Evolutionary conservation across 2,797 vertebrate species (phyloP).

Genomic region (Danio albolineatus): DNA sequence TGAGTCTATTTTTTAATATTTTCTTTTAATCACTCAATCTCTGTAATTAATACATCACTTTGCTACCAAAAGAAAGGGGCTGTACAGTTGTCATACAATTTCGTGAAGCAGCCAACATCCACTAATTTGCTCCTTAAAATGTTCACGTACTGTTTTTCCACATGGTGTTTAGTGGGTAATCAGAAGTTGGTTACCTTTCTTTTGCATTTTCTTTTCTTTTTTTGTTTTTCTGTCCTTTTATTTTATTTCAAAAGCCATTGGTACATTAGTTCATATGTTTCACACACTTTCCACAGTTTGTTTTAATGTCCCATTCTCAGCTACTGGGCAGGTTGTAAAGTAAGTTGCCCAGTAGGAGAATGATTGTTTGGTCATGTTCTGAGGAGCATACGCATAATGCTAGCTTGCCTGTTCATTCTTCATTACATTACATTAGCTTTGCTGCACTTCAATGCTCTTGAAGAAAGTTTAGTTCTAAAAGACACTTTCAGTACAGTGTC

Average conservation of each 20-base stretch:
- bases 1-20: slow-evolving; percentile 64
- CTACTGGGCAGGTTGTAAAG: slow-evolving; percentile 1
- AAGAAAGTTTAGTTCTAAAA: slow-evolving; percentile 72
- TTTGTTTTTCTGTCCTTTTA: not conserved
- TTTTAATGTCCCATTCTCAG: slow-evolving; percentile 42
- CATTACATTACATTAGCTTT: slow-evolving; percentile 43
- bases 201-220: slow-evolving; percentile 2
- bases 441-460: slow-evolving; percentile 70
- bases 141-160: slow-evolving; percentile 50
- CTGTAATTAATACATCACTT: slow-evolving; percentile 70
- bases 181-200: not conserved
- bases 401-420: slow-evolving; percentile 27
- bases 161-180: slow-evolving; percentile 39
- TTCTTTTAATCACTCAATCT: slow-evolving; percentile 76
- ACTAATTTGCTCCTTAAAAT: slow-evolving; percentile 28
- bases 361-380: slow-evolving; percentile 12
- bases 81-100: slow-evolving; percentile 69
- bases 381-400: slow-evolving; percentile 29
- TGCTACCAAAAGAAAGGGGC: slow-evolving; percentile 57
- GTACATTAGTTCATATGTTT: slow-evolving; percentile 24
- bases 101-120: slow-evolving; percentile 33
- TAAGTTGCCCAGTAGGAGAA: not conserved
- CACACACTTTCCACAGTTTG: slow-evolving; percentile 35
- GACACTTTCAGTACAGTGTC: slow-evolving; percentile 60
- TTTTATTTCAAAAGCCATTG: slow-evolving; percentile 45